Percentiles rank a stretch among this genome's conserved stretches.
phyloP scores from a whole-genome alignment of 2,113 vertebrate species.

The Anguilla rostrata region DNA sequence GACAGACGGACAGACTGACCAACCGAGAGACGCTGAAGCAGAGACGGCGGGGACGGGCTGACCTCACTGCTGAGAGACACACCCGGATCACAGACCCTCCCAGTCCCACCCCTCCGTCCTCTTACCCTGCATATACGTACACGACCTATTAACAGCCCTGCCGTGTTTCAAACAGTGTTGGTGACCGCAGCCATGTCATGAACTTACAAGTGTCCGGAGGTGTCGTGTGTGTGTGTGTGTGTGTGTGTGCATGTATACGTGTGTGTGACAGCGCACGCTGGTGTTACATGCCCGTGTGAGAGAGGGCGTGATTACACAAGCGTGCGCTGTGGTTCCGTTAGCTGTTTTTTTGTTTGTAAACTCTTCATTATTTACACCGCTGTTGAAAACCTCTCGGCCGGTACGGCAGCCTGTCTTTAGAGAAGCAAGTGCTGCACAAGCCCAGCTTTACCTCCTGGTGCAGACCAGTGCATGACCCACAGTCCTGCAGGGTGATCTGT shows the following conservation, averaged over 20 bases:
- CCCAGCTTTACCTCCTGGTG: neutral
- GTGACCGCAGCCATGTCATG: neutral
- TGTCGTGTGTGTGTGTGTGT: neutral
- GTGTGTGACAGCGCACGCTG: neutral
- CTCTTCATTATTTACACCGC: neutral
- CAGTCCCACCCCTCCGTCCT: slow-evolving; percentile 15
- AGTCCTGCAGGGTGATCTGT: neutral
- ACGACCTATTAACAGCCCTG: neutral
- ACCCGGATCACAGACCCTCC: slow-evolving; percentile 16
- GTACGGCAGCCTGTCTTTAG: neutral
- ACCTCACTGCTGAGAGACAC: neutral
- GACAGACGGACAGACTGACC: slow-evolving; percentile 30
- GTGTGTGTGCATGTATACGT: neutral
- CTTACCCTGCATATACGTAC: neutral
- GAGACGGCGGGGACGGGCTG: slow-evolving; percentile 4
- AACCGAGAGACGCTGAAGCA: slow-evolving; percentile 32
- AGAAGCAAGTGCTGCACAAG: neutral
- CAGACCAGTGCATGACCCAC: neutral
- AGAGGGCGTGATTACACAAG: neutral
- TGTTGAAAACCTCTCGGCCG: neutral
- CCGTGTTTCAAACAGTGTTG: slow-evolving; percentile 48
- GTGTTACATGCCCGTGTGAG: neutral
- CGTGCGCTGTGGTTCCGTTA: neutral
- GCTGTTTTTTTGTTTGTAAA: neutral
- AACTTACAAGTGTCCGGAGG: neutral